Conservation (phyloP, 2,888 invertebrate genomes). For the Cacoxenus indagator region DNA sequence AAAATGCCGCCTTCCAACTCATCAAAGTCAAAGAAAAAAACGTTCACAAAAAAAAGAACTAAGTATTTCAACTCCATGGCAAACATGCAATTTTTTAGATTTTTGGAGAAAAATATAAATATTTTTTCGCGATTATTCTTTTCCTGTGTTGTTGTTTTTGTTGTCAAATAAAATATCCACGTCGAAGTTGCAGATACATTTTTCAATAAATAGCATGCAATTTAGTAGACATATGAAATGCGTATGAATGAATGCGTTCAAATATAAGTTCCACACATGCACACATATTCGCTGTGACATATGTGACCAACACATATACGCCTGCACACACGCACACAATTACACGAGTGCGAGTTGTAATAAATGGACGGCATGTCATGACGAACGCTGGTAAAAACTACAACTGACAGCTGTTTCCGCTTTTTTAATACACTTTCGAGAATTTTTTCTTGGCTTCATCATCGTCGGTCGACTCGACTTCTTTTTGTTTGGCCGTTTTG, state of each 20-base stretch:
- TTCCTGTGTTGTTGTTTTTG: background rate
- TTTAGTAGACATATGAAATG: conserved; percentile 21
- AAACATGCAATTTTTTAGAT: too few relatives aligned
- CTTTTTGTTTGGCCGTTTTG: conserved; percentile 19
- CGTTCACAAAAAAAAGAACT: too few relatives aligned
- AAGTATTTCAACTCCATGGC: too few relatives aligned
- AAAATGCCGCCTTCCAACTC: too few relatives aligned
- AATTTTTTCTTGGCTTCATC: conserved; percentile 27
- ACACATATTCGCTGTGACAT: background rate
- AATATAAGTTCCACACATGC: background rate
- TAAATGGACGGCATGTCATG: conserved; percentile 57
- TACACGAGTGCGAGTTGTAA: conserved; percentile 34
- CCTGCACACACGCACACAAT: conserved; percentile 18
- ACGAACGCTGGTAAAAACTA: conserved; percentile 36
- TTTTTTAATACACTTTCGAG: conserved; percentile 55
- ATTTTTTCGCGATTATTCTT: too few relatives aligned
- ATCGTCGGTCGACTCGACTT: conserved; percentile 10
- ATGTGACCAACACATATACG: conserved; percentile 18
- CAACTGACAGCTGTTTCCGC: conserved; percentile 59
- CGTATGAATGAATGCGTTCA: conserved; percentile 24
- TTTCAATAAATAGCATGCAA: conserved; percentile 20
- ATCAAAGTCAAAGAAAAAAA: too few relatives aligned
- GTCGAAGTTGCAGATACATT: too few relatives aligned
- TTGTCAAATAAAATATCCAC: too few relatives aligned
- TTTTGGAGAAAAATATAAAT: too few relatives aligned